Evolutionary conservation across 2,113 vertebrate species (phyloP), one percentile per base, ranked within the genome.

Genomic region (Hypomesus transpacificus): DNA sequence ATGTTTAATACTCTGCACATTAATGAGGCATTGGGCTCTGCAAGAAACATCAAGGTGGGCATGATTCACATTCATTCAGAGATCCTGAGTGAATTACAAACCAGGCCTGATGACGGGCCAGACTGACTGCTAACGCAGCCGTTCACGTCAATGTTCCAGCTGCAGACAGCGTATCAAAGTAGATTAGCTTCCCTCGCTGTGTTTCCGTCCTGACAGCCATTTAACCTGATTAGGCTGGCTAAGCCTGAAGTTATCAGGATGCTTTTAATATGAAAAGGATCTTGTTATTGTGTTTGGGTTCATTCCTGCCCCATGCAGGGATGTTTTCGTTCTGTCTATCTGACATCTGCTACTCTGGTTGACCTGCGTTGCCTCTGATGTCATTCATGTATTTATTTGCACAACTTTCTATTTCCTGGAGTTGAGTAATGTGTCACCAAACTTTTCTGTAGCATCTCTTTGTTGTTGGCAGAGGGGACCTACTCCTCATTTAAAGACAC

Each of bases 1-100:
- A 71, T 59, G 67, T 80, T 81, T 77, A 74, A 26, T 80, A 81
- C 82, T 82, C 83, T 80, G 82, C 87, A 79, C 73, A 77, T 77
- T 81, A 82, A 85, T 85, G 79, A 83, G 75, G 62, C 74, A 18
- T 52, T 53, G 61, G 63, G 75, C 75, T 60, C 77, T 69, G 14
- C 14, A 67, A 77, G 72, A 80, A 46, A 77, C 7, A 57, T 68
- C 59, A 74, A 82, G 75, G 73, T 74, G 78, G 81, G 85, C 82
- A 71, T 69, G 75, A 83, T 77, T 84, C 39, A 46, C 39, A 46
- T 46, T 46, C 39, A 46, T 46, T 46, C 73, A 71, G 80, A 68
- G 59, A 1, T 9, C 69, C 76, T 82, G 78, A 85, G 76, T 73
- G 66, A 86, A 84, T 89, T 82, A 86, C 14, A 57, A 69, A 71